These are phyloP conservation scores for Chrysolina americana DNA, from an alignment of 2,888 invertebrate species.

Conservation along the genomic window DNA sequence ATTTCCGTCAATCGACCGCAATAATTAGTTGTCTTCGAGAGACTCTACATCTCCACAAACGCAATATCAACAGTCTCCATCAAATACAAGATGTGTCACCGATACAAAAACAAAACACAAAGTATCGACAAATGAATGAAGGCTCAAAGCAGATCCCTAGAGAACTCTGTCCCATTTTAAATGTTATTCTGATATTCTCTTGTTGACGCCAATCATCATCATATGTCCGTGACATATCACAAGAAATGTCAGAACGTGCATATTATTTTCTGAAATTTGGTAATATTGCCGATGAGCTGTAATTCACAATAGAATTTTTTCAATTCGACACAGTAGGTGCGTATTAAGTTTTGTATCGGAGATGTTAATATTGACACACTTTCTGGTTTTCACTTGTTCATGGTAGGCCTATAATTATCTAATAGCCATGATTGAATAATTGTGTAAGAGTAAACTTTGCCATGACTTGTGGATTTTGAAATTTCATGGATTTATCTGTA, in stretches of 20 bases:
- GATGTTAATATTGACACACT: constrained; percentile 42
- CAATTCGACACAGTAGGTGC: constrained; percentile 12
- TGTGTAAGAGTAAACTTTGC: constrained; percentile 1
- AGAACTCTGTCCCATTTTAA: too few species aligned
- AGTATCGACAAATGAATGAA: too few species aligned
- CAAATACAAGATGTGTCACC: too few species aligned
- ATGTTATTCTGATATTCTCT: too few species aligned
- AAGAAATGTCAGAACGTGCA: not conserved
- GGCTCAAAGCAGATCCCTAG: too few species aligned
- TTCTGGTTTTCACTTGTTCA: constrained; percentile 33
- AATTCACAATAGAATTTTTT: not conserved
- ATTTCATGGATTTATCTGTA: constrained; percentile 20
- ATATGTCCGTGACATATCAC: not conserved
- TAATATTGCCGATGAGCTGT: constrained; percentile 8
- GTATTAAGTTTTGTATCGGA: constrained; percentile 10
- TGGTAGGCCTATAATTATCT: constrained; percentile 31
- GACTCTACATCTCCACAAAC: too few species aligned
- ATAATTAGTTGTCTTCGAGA: too few species aligned
- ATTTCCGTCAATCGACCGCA: too few species aligned
- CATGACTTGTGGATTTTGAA: constrained; percentile 7
- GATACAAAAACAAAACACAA: too few species aligned
- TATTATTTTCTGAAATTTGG: constrained; percentile 12
- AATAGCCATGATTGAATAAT: constrained; percentile 13
- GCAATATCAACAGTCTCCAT: too few species aligned
- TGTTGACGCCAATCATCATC: not conserved